Conservation (phyloP, 2,113 vertebrate genomes). For the Bothrops jararaca region DNA sequence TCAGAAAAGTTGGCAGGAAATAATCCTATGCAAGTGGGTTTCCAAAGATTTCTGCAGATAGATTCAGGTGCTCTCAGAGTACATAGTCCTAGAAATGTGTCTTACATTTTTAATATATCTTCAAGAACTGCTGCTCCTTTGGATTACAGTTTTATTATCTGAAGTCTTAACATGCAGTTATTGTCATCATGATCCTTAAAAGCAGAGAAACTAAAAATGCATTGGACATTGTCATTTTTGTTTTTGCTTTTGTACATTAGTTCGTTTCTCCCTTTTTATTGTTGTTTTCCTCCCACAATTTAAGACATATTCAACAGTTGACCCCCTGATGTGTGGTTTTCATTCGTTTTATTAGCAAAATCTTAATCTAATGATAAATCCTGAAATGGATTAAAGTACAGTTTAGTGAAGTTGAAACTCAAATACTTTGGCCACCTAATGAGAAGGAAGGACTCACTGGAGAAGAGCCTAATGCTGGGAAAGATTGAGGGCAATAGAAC, state of each 20-base stretch:
- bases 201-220: background rate
- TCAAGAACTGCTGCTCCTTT: background rate
- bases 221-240: too few species aligned
- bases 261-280: background rate
- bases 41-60: background rate
- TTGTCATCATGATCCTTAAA: background rate
- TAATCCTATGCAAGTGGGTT: background rate
- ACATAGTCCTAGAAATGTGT: background rate
- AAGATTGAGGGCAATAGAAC: too few species aligned
- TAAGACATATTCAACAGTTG: background rate
- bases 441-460: too few species aligned
- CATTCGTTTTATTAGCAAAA: background rate
- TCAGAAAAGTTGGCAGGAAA: background rate
- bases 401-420: background rate
- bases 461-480: too few species aligned
- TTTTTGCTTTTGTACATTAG: background rate
- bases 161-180: background rate
- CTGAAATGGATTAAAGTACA: background rate
- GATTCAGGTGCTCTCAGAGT: background rate
- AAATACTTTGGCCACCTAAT: too few species aligned
- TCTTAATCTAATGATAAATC: background rate
- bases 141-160: background rate
- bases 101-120: background rate
- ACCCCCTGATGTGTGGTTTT: background rate
- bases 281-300: rapidly evolving